These are phyloP conservation scores for Petrocephalus schoutedeni DNA, from an alignment of 2,797 vertebrate genomes.

Conservation along the genomic window DNA sequence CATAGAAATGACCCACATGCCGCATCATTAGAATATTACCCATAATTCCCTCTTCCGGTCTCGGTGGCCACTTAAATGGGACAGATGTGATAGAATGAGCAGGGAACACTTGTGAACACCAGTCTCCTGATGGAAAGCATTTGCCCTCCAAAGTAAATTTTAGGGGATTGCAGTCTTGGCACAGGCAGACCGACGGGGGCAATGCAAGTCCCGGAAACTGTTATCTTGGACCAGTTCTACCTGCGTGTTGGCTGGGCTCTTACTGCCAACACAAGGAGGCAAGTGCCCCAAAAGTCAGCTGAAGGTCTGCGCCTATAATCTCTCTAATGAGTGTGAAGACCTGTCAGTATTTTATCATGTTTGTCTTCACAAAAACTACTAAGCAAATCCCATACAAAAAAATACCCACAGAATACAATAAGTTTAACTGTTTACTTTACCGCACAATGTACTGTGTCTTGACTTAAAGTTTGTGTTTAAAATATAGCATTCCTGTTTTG, in stretches of 20 bases:
- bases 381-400: neutral
- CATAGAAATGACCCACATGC: neutral
- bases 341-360: neutral
- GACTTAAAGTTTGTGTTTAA: neutral
- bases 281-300: neutral
- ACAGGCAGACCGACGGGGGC: neutral
- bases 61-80: neutral
- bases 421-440: neutral
- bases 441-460: neutral
- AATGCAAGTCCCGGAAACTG: neutral
- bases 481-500: neutral
- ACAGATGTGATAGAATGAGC: neutral
- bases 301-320: neutral
- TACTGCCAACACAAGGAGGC: neutral
- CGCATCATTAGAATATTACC: neutral
- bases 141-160: neutral
- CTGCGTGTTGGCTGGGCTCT: neutral
- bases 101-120: neutral
- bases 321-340: neutral
- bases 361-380: neutral
- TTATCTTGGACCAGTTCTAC: neutral
- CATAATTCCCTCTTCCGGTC: neutral
- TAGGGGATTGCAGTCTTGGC: neutral
- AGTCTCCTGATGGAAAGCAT: neutral
- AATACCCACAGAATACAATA: neutral